Evolutionary conservation across 2,113 vertebrate species (phyloP), one percentile per base, ranked within the genome.

Genomic region (Zosterops japonicus): DNA sequence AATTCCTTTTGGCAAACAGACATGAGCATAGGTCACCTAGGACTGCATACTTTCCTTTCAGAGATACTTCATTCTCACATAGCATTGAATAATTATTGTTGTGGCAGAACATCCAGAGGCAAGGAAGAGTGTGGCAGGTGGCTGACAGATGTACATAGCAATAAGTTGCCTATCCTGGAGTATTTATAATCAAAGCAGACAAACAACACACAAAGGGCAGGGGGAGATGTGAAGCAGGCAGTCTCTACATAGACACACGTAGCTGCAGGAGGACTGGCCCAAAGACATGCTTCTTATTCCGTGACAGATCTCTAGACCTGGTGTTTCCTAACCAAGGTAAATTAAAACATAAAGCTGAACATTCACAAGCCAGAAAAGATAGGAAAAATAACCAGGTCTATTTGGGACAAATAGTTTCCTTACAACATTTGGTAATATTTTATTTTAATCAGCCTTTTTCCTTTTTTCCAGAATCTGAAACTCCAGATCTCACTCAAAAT

Each of bases 281-380:
- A 82, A 86, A 87, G 25, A 78, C 24, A 19, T 33, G 14, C 11
- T 92, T 60, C 29, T 92, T 68, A 36, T 53, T 72, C 83, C 27
- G 25, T 60, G 60, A 60, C 20, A 91, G 24, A 67, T 60, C 64
- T 94, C 56, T 78, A 56, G 60, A 63, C 46, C 8, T 56, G n/a
- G 6, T 83, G 56, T 75, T 94, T 87, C 39, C 52, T 94, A 87
- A 75, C 31, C 46, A 87, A 92, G 59, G 80, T 74, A 83, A 95
- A 87, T 59, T 29, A 87, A 92, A 93, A 81, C 55, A 70, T 20
- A 39, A 85, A 88, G 55, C 35, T 44, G 39, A 92, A 63, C 10
- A 29, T 41, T 71, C 44, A 31, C n/a, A 35, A 89, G 80, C 27
- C 42, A 83, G 44, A 14, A 70, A 90, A 90, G 50, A 70, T 64